These are phyloP conservation scores for Sphinx pinastri DNA, from an alignment of 2,888 invertebrate genomes.

Conservation along the genomic window DNA sequence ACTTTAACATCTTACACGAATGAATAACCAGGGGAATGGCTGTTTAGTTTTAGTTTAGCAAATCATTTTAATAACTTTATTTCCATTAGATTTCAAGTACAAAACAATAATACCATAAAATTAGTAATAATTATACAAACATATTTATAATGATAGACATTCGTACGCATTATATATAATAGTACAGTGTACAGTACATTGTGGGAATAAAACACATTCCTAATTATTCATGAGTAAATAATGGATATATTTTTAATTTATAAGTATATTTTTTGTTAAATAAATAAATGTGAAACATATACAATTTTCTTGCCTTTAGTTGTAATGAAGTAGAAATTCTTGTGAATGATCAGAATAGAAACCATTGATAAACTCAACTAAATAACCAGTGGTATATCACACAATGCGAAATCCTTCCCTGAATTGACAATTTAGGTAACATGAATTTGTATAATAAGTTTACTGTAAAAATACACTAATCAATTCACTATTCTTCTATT, in stretches of 20 bases:
- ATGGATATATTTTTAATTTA: conserved; percentile 12
- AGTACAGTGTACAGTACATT: conserved; percentile 16
- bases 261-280: conserved; percentile 1
- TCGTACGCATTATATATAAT: conserved; percentile 4
- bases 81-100: not conserved
- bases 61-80: conserved; percentile 17
- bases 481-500: not conserved
- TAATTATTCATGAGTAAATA: conserved; percentile 13
- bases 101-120: conserved; percentile 16
- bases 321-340: not conserved
- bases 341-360: not conserved
- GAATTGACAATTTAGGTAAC: conserved; percentile 10
- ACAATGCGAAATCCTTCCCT: not conserved
- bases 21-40: conserved; percentile 3
- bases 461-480: conserved; percentile 9
- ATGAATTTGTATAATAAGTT: conserved; percentile 20
- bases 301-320: conserved; percentile 1
- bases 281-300: conserved; percentile 22
- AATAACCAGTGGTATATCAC: not conserved
- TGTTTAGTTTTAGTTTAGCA: conserved; percentile 15
- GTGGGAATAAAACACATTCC: conserved; percentile 12
- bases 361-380: conserved; percentile 1
- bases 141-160: conserved; percentile 13
- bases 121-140: conserved; percentile 18
- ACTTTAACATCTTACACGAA: not conserved